These are phyloP conservation scores for Chaunax sp. DNA, from an alignment of 2,797 vertebrate species.

Conservation along the genomic window DNA sequence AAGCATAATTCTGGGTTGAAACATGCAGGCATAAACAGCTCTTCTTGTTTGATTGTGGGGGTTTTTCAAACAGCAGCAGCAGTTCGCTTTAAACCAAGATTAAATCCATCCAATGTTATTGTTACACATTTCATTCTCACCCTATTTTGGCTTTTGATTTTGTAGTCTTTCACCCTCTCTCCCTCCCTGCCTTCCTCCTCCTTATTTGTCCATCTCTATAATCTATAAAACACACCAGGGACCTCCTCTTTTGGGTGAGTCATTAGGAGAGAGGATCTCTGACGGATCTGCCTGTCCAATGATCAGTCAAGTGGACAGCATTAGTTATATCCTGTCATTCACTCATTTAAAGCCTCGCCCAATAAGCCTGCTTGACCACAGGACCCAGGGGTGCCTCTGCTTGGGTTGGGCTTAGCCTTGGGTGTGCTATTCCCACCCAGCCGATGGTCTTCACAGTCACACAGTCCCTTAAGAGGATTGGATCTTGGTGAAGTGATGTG, in stretches of 20 bases:
- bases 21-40: conserved; percentile 2
- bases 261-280: conserved; percentile 27
- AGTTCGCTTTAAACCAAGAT: no score
- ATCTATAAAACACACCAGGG: conserved; percentile 38
- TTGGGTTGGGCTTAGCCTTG: not conserved
- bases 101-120: not conserved
- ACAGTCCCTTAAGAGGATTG: conserved; percentile 60
- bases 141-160: conserved; percentile 27
- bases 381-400: conserved; percentile 24
- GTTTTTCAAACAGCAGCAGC: not conserved
- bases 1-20: conserved; percentile 51
- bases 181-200: not conserved
- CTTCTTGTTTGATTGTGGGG: conserved; percentile 15
- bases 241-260: conserved; percentile 27
- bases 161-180: not conserved
- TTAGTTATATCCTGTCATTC: conserved; percentile 53
- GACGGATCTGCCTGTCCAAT: conserved; percentile 49
- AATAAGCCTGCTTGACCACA: conserved; percentile 34
- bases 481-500: conserved; percentile 36
- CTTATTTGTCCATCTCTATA: conserved; percentile 28
- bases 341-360: conserved; percentile 3
- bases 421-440: no score
- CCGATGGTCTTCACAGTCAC: conserved; percentile 16
- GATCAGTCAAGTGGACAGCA: conserved; percentile 58
- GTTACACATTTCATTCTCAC: not conserved